A percentile compares a stretch with the other conserved stretches of the same genome.
phyloP scores from a whole-genome alignment of 1,140 invertebrate genomes.

The Hycleus cichorii region DNA sequence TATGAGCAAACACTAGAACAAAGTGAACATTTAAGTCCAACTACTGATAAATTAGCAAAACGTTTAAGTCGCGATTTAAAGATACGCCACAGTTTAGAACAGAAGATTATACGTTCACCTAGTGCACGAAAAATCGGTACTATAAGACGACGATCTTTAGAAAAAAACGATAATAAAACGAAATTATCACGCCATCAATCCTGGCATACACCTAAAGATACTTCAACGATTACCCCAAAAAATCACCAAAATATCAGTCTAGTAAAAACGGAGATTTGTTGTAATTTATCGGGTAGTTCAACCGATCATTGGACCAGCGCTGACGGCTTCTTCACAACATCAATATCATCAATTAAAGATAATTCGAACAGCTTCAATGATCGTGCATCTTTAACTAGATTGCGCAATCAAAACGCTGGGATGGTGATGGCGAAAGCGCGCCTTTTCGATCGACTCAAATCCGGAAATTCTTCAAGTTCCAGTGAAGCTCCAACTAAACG shows the following conservation, averaged over 20 bases:
- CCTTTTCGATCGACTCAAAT: constrained; percentile 50
- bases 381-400: constrained; percentile 53
- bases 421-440: constrained; percentile 61
- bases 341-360: constrained; percentile 1
- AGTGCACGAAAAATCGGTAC: constrained; percentile 72
- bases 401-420: constrained; percentile 57
- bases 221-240: constrained; percentile 9
- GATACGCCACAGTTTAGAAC: constrained; percentile 58
- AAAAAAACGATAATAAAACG: constrained; percentile 16
- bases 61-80: constrained; percentile 63
- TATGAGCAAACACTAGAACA: constrained; percentile 67
- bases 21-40: constrained; percentile 49
- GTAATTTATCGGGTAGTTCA: constrained; percentile 13
- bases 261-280: background rate
- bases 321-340: constrained; percentile 25
- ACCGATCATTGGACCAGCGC: constrained; percentile 29
- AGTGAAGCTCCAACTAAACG: constrained; percentile 9
- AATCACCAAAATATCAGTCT: background rate
- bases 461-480: constrained; percentile 20
- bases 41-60: constrained; percentile 61
- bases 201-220: constrained; percentile 26
- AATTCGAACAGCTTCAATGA: constrained; percentile 6
- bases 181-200: constrained; percentile 34
- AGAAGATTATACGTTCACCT: constrained; percentile 67
- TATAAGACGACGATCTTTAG: constrained; percentile 56